phyloP scores from a whole-genome alignment of 2,113 vertebrate genomes.

The Eolophus roseicapilla region DNA sequence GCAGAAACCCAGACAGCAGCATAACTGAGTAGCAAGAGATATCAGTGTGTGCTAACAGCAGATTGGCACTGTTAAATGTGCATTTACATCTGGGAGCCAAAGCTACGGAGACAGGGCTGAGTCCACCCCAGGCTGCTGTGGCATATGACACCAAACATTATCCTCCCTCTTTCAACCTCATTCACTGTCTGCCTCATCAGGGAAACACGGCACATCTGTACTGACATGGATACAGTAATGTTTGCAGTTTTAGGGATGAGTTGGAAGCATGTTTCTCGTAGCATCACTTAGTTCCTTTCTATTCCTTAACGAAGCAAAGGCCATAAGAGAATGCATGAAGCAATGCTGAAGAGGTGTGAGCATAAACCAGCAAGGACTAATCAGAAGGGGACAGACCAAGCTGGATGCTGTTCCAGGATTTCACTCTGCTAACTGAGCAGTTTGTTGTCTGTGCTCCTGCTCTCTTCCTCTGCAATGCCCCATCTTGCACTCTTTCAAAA shows the following conservation, averaged over 20 bases:
- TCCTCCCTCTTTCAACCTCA: background rate
- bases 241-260: background rate
- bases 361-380: background rate
- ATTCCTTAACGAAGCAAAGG: background rate
- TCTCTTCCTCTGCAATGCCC: background rate
- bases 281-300: background rate
- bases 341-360: background rate
- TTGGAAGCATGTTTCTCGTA: background rate
- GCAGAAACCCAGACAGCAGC: background rate
- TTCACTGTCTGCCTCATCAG: background rate
- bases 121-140: background rate
- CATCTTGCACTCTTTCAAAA: background rate
- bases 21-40: background rate
- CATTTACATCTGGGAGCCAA: background rate
- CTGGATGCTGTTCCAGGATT: background rate
- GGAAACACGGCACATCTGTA: background rate
- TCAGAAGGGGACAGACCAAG: background rate
- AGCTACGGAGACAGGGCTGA: background rate
- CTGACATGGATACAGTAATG: accelerated
- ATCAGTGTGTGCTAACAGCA: background rate
- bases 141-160: background rate
- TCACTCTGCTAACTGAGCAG: background rate
- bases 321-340: background rate
- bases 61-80: background rate
- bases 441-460: background rate